phyloP scores from a whole-genome alignment of 2,888 invertebrate species.

The Lucinisca nassula region DNA sequence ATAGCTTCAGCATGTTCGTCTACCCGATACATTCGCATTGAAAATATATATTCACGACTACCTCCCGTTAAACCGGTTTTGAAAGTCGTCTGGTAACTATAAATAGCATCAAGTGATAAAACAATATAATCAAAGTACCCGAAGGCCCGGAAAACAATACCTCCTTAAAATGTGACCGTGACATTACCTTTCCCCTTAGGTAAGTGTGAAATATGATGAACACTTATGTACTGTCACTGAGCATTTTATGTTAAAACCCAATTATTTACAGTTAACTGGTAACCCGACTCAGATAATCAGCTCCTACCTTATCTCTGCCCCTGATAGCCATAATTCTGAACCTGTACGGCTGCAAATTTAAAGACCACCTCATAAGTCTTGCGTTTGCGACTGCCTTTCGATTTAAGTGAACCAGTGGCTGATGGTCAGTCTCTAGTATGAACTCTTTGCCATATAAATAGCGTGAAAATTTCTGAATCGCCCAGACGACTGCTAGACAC shows the following conservation, averaged over 20 bases:
- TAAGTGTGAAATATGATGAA: neutral
- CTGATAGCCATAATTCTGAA: too few species aligned
- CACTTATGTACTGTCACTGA: neutral
- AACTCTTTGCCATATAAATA: conserved; percentile 41
- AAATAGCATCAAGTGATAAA: too few species aligned
- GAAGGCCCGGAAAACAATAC: too few species aligned
- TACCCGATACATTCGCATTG: too few species aligned
- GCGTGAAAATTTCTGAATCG: neutral
- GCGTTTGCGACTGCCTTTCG: conserved; percentile 24
- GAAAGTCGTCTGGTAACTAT: too few species aligned
- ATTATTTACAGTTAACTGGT: neutral
- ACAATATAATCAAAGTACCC: too few species aligned
- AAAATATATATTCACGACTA: too few species aligned
- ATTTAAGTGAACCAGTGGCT: conserved; percentile 56
- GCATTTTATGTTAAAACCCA: neutral
- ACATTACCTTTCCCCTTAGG: neutral
- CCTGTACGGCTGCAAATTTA: conserved; percentile 42
- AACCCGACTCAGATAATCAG: conserved; percentile 17
- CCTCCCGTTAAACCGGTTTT: too few species aligned
- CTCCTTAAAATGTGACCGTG: too few species aligned
- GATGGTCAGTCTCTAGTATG: conserved; percentile 69
- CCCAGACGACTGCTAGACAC: neutral
- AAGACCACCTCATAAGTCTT: conserved; percentile 50
- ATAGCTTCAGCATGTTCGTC: too few species aligned
- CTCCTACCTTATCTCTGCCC: conserved; percentile 15